Evolutionary conservation across 1,140 invertebrate species (phyloP).

Genomic region (Aleiodes sp.): DNA sequence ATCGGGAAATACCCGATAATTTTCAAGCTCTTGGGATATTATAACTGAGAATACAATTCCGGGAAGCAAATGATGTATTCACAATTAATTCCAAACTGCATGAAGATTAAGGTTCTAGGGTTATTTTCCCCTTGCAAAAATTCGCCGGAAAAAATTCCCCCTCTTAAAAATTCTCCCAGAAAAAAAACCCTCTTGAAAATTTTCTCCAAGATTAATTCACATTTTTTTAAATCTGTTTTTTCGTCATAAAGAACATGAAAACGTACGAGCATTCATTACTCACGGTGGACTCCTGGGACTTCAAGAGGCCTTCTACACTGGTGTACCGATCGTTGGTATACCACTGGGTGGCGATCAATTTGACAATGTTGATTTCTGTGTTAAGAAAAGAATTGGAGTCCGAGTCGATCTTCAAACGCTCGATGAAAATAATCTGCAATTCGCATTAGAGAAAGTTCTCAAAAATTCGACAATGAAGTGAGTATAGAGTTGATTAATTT

Average conservation of each 20-base stretch:
- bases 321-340: constrained; percentile 62
- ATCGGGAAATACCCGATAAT: too few relatives aligned
- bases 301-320: constrained; percentile 63
- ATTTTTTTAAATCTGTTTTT: not conserved
- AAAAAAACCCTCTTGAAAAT: not conserved
- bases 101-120: too few relatives aligned
- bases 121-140: too few relatives aligned
- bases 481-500: not conserved
- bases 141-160: too few relatives aligned
- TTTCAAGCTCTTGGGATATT: too few relatives aligned
- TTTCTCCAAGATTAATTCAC: not conserved
- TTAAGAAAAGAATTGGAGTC: constrained; percentile 16
- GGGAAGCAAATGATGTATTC: too few relatives aligned
- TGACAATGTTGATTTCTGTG: constrained; percentile 39
- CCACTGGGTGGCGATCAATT: constrained; percentile 55
- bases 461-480: not conserved
- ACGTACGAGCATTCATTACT: constrained; percentile 61
- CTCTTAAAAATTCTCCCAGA: too few relatives aligned
- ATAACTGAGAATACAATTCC: too few relatives aligned
- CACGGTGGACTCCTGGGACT: constrained; percentile 65
- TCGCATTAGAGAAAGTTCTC: not conserved
- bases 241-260: constrained; percentile 55
- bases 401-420: constrained; percentile 9
- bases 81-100: too few relatives aligned
- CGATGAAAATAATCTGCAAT: not conserved